Conservation (phyloP, 2,888 invertebrate species). For the Drosophila nr. perissopoda region DNA sequence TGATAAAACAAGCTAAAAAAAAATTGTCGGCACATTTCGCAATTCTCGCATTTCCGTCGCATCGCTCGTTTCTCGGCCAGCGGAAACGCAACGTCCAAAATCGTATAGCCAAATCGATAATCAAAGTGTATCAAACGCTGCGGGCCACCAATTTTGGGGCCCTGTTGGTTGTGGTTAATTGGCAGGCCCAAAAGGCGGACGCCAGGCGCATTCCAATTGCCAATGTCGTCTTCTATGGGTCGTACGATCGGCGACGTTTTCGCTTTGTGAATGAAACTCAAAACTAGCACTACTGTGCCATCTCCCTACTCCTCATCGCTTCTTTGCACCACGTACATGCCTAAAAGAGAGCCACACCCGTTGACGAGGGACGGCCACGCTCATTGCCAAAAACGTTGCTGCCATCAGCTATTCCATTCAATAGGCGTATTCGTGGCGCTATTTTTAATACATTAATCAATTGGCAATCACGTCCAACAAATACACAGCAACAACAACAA, state of each 20-base stretch:
- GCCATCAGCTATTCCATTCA: constrained; percentile 43
- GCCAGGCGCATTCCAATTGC: constrained; percentile 49
- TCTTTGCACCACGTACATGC: neutral
- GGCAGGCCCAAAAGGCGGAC: constrained; percentile 44
- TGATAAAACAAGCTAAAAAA: constrained; percentile 32
- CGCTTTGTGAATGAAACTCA: constrained; percentile 59
- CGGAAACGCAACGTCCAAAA: constrained; percentile 59
- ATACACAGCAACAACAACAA: constrained; percentile 7
- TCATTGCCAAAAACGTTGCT: constrained; percentile 46
- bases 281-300: constrained; percentile 9
- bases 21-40: constrained; percentile 36
- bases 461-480: constrained; percentile 59
- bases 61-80: constrained; percentile 57
- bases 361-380: constrained; percentile 6
- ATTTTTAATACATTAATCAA: constrained; percentile 74
- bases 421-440: constrained; percentile 49
- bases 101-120: constrained; percentile 30
- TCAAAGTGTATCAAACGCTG: constrained; percentile 77
- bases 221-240: neutral
- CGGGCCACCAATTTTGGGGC: constrained; percentile 53
- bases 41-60: constrained; percentile 52
- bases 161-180: constrained; percentile 37
- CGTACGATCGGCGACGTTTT: constrained; percentile 24
- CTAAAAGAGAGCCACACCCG: constrained; percentile 15
- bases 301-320: neutral